Evolutionary conservation across 2,888 invertebrate genomes (phyloP), one percentile per base, ranked within the genome.

Genomic region (Phasia obesa): DNA sequence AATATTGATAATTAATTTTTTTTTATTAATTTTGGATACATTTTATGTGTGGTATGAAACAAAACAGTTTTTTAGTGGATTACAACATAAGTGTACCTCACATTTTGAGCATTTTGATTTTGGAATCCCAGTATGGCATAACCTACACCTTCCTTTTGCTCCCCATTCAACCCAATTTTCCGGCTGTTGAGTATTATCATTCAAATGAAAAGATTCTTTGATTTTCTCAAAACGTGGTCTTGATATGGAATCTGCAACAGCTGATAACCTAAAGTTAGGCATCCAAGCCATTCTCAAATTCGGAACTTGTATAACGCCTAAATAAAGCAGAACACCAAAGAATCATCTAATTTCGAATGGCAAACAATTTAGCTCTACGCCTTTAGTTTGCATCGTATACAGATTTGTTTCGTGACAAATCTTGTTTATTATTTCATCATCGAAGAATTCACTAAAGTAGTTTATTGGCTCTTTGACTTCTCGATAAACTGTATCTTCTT

Each of bases 41-140:
- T 59, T 62, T 62, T 15, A 27, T 44, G 44, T 62, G 17, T 44
- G 44, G n/a, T 44, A 62, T 44, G 62, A 62, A 15, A 25, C 38
- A 59, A 84, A 84, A 44, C 76, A 77, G 31, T 74, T 81, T 74
- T 81, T 84, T 81, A 77, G 84, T 67, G 80, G 82, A 19, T 81
- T 82, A 35, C 73, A 79, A 25, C 64, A 82, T 67, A 83, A 71
- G 27, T 81, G 27, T 21, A 83, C 71, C 19, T 75, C 71, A 62
- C 77, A 83, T 82, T 73, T 83, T 21, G 70, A 82, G 17, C 77
- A 83, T 82, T 73, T 83, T 21, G 70, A 82, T 25, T 21, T 42
- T 53, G 76, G 69, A 3, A 27, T n/a, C n/a, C n/a, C n/a, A n/a
- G n/a, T n/a, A n/a, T n/a, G n/a, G n/a, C n/a, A n/a, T n/a, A n/a